phyloP scores from a whole-genome alignment of 2,797 vertebrate genomes.

The Catamblyrhynchus diadema region DNA sequence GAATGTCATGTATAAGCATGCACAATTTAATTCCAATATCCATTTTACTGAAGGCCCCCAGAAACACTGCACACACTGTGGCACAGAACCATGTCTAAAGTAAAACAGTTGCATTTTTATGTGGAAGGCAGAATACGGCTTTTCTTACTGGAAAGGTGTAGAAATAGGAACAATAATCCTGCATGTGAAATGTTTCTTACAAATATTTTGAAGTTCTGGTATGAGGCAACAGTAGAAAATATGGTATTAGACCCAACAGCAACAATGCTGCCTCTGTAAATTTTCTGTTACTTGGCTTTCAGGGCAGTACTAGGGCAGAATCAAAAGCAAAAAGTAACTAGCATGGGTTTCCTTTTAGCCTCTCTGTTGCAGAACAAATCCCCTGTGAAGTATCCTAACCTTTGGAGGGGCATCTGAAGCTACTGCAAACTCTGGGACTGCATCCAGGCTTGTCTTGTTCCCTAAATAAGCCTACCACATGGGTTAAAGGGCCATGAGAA shows the following conservation, averaged over 20 bases:
- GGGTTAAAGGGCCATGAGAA: slow-evolving; percentile 69
- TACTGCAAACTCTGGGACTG: slow-evolving; percentile 60
- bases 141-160: background rate
- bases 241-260: background rate
- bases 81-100: background rate
- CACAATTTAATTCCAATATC: background rate
- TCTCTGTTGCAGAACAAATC: slow-evolving; percentile 53
- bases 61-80: background rate
- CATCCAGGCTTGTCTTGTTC: slow-evolving; percentile 59
- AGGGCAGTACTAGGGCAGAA: slow-evolving; percentile 17
- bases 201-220: background rate
- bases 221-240: background rate
- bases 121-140: background rate
- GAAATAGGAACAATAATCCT: background rate
- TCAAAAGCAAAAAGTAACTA: slow-evolving; percentile 52
- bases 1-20: background rate
- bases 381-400: slow-evolving; percentile 51
- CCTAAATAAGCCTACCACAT: slow-evolving; percentile 61
- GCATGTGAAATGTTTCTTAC: background rate
- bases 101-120: background rate
- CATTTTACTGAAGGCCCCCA: background rate
- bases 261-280: slow-evolving; percentile 55
- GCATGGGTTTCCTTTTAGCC: slow-evolving; percentile 22
- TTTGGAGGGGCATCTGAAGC: slow-evolving; percentile 66
- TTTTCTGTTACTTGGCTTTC: slow-evolving; percentile 10